Evolutionary conservation across 2,797 vertebrate species (phyloP), one percentile per base, ranked within the genome.

Genomic region (Cryptoprocta ferox): DNA sequence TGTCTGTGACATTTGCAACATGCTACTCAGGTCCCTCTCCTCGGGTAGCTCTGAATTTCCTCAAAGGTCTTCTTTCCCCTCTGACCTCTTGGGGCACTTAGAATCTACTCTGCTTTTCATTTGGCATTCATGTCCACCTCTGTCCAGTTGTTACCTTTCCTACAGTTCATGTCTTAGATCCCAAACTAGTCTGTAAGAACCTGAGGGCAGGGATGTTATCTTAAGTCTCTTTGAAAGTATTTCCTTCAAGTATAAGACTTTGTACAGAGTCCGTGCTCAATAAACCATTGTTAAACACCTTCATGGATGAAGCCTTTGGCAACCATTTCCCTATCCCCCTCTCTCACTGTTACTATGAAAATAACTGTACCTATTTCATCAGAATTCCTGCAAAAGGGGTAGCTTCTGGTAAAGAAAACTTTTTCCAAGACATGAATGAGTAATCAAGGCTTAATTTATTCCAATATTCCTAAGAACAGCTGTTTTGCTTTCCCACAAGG

Each of bases 361-460:
- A 84, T 48, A 66, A 89, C 32, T 8, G 15, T 78, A 91, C 21
- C 16, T 86, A 63, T 95, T 91, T 94, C 32, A 42, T 93, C 65
- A 50, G 79, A 89, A 93, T 89, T 35, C 83, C 42, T 87, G 30
- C 2, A 32, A 90, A 92, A 80, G 14, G 50, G 19, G 12, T 68
- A 84, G 53, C 26, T 93, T 96, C 63, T 96, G 70, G 28, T 89
- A 97, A 96, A 81, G 76, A 37, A 80, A 66, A 93, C 56, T 18
- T 50, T 95, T 94, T 76, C 90, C 19, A 87, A 93, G 68, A 75
- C 37, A 32, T 79, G 63, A 89, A 79, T 93, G 76, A 78, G 24
- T 96, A 73, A 89, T 78, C 37, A 37, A 82, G 75, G 48, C 82
- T 78, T 91, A 71, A 75, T 92, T 45, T 88, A 75, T 93, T 87